Conservation (phyloP, 1,140 invertebrate genomes). For the Bombus difficillimus region DNA sequence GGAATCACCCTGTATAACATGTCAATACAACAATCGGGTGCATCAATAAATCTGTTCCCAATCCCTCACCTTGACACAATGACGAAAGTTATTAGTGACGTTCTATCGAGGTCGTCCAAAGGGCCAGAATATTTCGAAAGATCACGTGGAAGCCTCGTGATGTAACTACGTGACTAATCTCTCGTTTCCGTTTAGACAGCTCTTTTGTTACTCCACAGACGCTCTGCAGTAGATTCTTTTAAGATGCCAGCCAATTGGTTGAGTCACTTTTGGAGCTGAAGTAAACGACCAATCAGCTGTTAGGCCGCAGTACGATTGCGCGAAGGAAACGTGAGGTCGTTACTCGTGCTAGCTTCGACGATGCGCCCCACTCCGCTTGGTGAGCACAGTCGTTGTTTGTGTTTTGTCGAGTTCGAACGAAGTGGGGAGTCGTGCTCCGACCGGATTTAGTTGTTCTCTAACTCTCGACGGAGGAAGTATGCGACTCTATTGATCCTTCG, state of each 20-base stretch:
- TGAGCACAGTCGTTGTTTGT: constrained; percentile 51
- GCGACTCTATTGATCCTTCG: background rate
- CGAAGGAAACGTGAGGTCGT: constrained; percentile 40
- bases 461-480: background rate
- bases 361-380: background rate
- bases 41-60: too few species aligned
- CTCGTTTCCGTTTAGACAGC: constrained; percentile 21
- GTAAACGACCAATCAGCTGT: background rate
- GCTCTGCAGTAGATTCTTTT: background rate
- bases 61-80: too few species aligned
- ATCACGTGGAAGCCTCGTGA: background rate
- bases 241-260: constrained; percentile 23
- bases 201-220: constrained; percentile 3
- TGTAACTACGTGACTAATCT: constrained; percentile 13
- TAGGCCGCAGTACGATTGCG: background rate
- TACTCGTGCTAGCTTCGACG: background rate
- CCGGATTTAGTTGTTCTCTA: background rate
- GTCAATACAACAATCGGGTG: too few species aligned
- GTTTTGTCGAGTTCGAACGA: background rate
- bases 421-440: too few species aligned
- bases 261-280: background rate
- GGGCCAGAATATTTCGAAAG: constrained; percentile 6
- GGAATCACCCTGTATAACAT: too few species aligned
- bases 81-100: background rate
- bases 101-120: background rate